Percentiles rank a stretch among this genome's conserved stretches.
Conservation (phyloP, 2,797 vertebrate genomes). For the Lepilemur ruficaudatus region DNA sequence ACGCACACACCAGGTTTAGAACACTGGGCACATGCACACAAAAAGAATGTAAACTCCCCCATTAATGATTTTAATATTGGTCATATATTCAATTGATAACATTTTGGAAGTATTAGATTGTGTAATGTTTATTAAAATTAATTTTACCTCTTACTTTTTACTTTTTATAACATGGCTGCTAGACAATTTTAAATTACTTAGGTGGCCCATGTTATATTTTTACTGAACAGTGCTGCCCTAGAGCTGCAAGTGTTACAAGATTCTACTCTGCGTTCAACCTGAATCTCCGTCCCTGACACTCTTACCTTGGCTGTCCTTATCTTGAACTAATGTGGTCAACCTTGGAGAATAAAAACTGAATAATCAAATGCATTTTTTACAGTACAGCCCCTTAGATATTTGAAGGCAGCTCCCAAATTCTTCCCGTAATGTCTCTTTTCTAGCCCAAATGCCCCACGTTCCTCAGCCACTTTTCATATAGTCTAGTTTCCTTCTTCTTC, state of each 20-base stretch:
- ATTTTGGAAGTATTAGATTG: neutral
- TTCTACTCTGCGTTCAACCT: neutral
- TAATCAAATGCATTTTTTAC: neutral
- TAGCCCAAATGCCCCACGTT: neutral
- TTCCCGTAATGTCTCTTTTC: neutral
- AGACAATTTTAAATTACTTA: neutral
- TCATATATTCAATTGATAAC: neutral
- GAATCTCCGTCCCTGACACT: neutral
- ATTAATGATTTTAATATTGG: neutral
- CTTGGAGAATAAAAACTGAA: neutral
- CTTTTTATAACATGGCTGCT: neutral
- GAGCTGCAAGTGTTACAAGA: neutral
- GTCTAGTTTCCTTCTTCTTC: neutral
- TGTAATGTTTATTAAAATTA: neutral
- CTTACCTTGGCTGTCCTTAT: neutral
- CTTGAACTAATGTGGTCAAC: neutral
- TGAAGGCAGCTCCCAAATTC: neutral
- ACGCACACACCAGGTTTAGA: neutral
- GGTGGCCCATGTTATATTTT: neutral
- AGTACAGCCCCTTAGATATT: neutral
- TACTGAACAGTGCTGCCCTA: rapidly evolving
- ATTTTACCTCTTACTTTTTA: neutral
- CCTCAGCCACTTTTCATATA: neutral
- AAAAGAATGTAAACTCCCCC: neutral
- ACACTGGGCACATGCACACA: no score